phyloP scores from a whole-genome alignment of 1,140 invertebrate species.

The Tachypleus tridentatus region DNA sequence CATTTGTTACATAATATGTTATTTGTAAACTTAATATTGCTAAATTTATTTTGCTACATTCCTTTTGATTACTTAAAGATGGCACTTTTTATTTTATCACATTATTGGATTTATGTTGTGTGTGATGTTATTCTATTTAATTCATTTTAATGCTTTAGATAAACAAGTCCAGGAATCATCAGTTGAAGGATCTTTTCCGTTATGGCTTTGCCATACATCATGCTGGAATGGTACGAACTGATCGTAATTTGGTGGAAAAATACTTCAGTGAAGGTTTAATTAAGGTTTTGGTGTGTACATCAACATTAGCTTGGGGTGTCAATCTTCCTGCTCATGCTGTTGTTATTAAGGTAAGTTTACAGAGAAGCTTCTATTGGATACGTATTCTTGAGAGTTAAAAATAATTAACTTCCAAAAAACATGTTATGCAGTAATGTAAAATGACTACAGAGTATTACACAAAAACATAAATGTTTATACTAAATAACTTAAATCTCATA shows the following conservation, averaged over 20 bases:
- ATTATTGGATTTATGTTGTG: not conserved
- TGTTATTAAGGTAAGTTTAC: constrained; percentile 66
- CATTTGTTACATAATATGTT: too few species aligned
- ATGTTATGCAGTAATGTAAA: too few species aligned
- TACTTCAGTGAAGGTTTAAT: constrained; percentile 78
- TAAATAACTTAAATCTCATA: too few species aligned
- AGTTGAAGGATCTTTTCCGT: constrained; percentile 65
- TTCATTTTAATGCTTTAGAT: constrained; percentile 32
- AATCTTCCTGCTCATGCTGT: constrained; percentile 97
- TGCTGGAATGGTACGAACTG: constrained; percentile 80
- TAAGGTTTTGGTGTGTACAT: constrained; percentile 90
- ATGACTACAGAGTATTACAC: too few species aligned
- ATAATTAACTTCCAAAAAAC: too few species aligned
- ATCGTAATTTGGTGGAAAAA: constrained; percentile 76
- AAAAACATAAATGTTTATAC: too few species aligned
- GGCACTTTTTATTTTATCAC: not conserved
- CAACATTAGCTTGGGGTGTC: constrained; percentile 98
- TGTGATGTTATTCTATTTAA: not conserved
- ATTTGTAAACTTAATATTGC: too few species aligned
- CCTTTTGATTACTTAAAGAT: too few species aligned
- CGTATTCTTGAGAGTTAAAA: too few species aligned
- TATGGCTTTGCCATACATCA: constrained; percentile 91
- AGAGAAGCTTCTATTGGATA: not conserved
- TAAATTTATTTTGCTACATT: too few species aligned
- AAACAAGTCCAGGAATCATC: constrained; percentile 56